Base-by-base conservation (phyloP, 2,888 invertebrate species). In the Scrobipalpa atriplicella region DNA sequence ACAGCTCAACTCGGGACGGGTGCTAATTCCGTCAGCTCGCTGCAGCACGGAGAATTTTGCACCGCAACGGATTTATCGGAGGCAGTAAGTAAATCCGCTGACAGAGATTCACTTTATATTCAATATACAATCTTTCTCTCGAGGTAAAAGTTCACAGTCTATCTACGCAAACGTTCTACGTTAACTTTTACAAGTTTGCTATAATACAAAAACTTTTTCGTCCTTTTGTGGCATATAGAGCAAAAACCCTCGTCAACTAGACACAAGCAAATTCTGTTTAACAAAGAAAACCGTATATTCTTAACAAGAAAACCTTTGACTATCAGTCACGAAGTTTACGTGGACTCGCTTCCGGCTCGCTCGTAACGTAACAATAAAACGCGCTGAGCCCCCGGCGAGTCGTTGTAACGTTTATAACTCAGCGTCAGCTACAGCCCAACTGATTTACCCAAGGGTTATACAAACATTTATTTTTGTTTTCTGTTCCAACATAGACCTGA, bases 31-130 rank as follows among this genome's bases (percentile, higher is more conserved):
- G 29, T 29, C 29, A 29, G 29, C 47, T n/a, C 43, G 43, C 43
- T n/a, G 47, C n/a, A 47, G 2, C 47, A 29, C n/a, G n/a, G n/a
- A n/a, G n/a, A n/a, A 29, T 29, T 29, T 5, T 47, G n/a, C 43
- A 43, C 43, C 13, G 3, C 13, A 1, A n/a, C 5, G 5, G n/a
- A 47, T 47, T 47, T 7, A 16, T 16, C 6, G 47, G n/a, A n/a
- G 47, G n/a, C 47, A n/a, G 16, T 47, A 47, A 47, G 47, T 47
- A n/a, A n/a, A 47, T 47, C 47, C 47, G 16, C 47, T 10, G 47
- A n/a, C 47, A n/a, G n/a, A 47, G 16, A 47, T 47, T 47, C 16
- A 47, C n/a, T 47, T 47, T 47, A 47, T 47, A 16, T 47, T 47
- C 47, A 47, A n/a, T 16, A n/a, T 47, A 47, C 47, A 3, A 29